phyloP scores from a whole-genome alignment of 2,113 vertebrate genomes.

The Callocephalon fimbriatum region DNA sequence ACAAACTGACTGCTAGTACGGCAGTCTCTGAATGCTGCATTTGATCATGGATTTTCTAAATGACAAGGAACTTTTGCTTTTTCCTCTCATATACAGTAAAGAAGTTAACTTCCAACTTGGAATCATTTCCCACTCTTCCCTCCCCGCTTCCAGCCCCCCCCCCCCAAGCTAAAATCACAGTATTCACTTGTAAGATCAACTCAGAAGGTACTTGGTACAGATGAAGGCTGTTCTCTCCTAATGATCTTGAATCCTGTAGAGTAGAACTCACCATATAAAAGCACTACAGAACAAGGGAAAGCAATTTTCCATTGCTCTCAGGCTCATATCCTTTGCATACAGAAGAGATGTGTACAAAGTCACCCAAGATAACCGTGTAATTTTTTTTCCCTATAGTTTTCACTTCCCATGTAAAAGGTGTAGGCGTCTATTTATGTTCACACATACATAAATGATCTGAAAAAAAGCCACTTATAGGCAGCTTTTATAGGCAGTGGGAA shows the following conservation, averaged over 20 bases:
- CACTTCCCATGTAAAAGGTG: neutral
- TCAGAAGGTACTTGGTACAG: neutral
- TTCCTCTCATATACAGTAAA: neutral
- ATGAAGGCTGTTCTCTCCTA: neutral
- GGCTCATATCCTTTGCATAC: neutral
- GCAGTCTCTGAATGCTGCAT: neutral
- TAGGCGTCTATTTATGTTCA: neutral
- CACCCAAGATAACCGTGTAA: neutral
- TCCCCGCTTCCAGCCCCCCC: too few relatives aligned
- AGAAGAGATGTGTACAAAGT: neutral
- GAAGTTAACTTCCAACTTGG: neutral
- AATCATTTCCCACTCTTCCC: neutral
- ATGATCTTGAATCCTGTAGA: neutral
- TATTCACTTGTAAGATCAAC: neutral
- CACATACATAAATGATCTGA: slow-evolving; percentile 3
- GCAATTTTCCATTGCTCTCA: neutral
- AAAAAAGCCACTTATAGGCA: slow-evolving; percentile 28
- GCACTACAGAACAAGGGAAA: neutral
- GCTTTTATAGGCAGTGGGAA: slow-evolving; percentile 9
- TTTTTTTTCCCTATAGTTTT: neutral
- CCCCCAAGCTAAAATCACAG: neutral
- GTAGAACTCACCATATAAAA: neutral
- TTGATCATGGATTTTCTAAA: neutral
- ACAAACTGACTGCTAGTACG: neutral
- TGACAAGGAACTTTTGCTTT: neutral